A percentile compares a stretch with the other conserved stretches of the same genome.
phyloP scores from a whole-genome alignment of 2,888 invertebrate genomes.

The Mycalesis mineus region DNA sequence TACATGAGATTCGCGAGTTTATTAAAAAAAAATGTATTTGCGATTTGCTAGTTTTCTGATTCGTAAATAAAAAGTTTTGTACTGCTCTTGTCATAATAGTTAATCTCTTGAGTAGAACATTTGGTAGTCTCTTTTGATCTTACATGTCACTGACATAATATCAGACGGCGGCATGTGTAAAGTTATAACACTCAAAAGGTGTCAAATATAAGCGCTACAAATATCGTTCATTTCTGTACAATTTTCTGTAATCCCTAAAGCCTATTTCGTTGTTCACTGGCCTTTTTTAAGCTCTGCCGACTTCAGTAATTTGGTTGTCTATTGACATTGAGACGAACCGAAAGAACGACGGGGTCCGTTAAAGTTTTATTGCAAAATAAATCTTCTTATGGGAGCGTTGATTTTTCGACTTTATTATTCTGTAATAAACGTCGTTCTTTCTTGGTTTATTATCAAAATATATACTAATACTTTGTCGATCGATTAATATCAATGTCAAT shows the following conservation, averaged over 20 bases:
- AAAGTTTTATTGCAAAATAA: neutral
- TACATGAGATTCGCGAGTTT: too few relatives aligned
- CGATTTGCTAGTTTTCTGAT: neutral
- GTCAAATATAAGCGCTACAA: neutral
- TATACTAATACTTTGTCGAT: too few relatives aligned
- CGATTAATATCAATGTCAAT: too few relatives aligned
- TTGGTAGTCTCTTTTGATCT: neutral
- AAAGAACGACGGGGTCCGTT: neutral
- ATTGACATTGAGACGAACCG: neutral
- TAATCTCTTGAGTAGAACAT: neutral
- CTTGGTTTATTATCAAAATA: too few relatives aligned
- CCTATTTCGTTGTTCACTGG: slow-evolving; percentile 1
- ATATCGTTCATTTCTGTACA: neutral
- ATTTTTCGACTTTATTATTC: neutral
- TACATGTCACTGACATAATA: neutral
- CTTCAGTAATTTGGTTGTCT: neutral
- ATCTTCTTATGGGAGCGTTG: neutral
- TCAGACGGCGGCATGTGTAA: neutral
- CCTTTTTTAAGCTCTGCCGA: slow-evolving; percentile 1
- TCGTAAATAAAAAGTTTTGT: neutral
- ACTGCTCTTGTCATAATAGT: neutral
- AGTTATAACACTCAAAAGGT: neutral
- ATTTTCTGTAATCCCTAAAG: slow-evolving; percentile 5
- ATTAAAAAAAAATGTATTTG: neutral
- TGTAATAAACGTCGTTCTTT: too few relatives aligned